Percentiles rank a stretch among this genome's conserved stretches.
phyloP scores from a whole-genome alignment of 2,888 invertebrate genomes.

The Plebejus anna region DNA sequence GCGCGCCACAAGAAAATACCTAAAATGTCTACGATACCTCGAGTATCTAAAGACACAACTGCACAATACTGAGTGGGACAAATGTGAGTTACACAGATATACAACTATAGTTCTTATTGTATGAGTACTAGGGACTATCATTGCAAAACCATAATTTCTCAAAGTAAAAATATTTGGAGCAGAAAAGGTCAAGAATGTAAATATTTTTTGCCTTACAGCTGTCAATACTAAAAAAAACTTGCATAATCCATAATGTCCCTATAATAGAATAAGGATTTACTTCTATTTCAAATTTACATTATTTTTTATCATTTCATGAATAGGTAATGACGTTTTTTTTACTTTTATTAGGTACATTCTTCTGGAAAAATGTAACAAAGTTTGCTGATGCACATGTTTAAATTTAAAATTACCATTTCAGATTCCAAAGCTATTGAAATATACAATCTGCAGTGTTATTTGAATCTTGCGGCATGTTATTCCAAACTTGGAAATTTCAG shows the following conservation, averaged over 20 bases:
- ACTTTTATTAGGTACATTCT: too few species aligned
- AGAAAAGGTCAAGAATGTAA: neutral
- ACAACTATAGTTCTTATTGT: too few species aligned
- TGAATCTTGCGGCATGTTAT: conserved; percentile 88
- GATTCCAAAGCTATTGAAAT: conserved; percentile 47
- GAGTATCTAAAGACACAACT: conserved; percentile 54
- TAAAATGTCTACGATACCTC: conserved; percentile 88
- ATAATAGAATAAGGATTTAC: too few species aligned
- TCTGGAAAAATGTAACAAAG: too few species aligned
- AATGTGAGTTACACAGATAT: conserved; percentile 46
- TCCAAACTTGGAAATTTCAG: conserved; percentile 82
- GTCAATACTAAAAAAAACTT: neutral
- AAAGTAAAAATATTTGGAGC: too few species aligned
- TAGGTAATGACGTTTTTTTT: too few species aligned
- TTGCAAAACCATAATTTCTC: too few species aligned
- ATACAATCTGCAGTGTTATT: conserved; percentile 74
- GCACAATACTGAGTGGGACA: conserved; percentile 41
- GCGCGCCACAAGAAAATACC: conserved; percentile 87
- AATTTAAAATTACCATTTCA: conserved; percentile 39
- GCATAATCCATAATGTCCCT: neutral
- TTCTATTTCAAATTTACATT: too few species aligned
- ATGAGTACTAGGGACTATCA: too few species aligned
- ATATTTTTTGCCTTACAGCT: neutral
- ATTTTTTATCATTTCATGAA: too few species aligned
- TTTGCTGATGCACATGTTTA: neutral